Conservation (phyloP, 2,888 invertebrate genomes). For the Rhyacophila evoluta region DNA sequence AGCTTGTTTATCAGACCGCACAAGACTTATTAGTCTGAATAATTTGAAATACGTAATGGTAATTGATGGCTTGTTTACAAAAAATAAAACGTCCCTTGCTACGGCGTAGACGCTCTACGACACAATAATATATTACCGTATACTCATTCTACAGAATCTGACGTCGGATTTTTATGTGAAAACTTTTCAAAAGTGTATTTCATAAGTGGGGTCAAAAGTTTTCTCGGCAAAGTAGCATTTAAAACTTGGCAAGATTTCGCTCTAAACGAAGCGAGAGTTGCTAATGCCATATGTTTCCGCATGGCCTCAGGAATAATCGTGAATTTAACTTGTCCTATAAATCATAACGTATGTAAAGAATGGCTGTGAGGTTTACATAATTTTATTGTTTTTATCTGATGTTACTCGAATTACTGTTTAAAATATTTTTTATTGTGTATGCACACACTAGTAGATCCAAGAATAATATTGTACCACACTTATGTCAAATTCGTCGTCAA, state of each 20-base stretch:
- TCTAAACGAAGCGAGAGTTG: neutral
- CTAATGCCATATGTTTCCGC: constrained; percentile 33
- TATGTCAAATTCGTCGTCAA: no score
- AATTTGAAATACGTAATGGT: no score
- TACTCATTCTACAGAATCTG: constrained; percentile 23
- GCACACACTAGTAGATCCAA: no score
- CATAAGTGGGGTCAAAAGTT: constrained; percentile 39
- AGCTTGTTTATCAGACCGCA: no score
- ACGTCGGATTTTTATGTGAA: constrained; percentile 46
- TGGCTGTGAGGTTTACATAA: neutral
- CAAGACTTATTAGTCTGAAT: neutral
- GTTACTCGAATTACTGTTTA: no score
- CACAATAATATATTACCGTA: neutral
- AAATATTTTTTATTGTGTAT: no score
- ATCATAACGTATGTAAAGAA: neutral
- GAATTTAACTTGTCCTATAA: neutral
- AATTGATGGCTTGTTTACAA: constrained; percentile 8
- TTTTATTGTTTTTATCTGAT: neutral
- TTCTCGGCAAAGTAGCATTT: constrained; percentile 37
- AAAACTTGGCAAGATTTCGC: constrained; percentile 28
- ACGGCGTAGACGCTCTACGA: neutral
- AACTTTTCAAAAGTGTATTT: constrained; percentile 44
- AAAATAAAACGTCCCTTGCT: neutral
- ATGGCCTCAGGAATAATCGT: neutral
- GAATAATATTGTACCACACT: no score